Evolutionary conservation across 2,888 invertebrate species (phyloP).

Genomic region (Junonia oenone): DNA sequence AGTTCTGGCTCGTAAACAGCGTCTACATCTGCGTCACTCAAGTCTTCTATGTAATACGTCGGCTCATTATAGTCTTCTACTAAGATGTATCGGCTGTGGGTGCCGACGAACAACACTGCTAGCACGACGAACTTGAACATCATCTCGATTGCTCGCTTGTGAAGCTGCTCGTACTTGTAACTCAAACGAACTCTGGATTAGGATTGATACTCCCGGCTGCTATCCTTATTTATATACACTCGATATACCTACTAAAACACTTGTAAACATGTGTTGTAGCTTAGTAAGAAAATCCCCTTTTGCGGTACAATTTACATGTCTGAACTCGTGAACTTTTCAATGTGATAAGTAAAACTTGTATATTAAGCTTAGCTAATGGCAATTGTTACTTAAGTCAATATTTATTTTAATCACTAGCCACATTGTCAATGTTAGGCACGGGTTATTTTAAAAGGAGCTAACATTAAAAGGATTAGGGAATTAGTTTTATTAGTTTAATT

Average conservation of each 20-base stretch:
- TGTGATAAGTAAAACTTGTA: not conserved
- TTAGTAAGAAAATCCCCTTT: not conserved
- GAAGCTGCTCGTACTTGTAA: not conserved
- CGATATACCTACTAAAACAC: no score
- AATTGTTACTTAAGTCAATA: no score
- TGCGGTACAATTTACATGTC: not conserved
- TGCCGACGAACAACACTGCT: constrained; percentile 8
- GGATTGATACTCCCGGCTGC: not conserved
- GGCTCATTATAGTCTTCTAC: not conserved
- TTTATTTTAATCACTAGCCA: no score
- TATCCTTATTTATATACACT: not conserved
- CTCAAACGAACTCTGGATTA: not conserved
- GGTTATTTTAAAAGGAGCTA: no score
- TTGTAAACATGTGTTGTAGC: no score
- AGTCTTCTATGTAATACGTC: not conserved
- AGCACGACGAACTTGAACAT: not conserved
- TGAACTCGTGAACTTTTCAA: not conserved
- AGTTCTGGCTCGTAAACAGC: not conserved
- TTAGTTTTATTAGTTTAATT: no score
- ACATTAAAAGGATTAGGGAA: no score
- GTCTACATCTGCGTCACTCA: not conserved
- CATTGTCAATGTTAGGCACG: no score
- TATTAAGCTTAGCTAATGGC: no score
- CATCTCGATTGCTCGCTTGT: constrained; percentile 25
- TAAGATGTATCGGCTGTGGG: constrained; percentile 16